These are phyloP conservation scores for Dicranocentrus wangi DNA, from an alignment of 2,888 invertebrate species.

Conservation along the genomic window DNA sequence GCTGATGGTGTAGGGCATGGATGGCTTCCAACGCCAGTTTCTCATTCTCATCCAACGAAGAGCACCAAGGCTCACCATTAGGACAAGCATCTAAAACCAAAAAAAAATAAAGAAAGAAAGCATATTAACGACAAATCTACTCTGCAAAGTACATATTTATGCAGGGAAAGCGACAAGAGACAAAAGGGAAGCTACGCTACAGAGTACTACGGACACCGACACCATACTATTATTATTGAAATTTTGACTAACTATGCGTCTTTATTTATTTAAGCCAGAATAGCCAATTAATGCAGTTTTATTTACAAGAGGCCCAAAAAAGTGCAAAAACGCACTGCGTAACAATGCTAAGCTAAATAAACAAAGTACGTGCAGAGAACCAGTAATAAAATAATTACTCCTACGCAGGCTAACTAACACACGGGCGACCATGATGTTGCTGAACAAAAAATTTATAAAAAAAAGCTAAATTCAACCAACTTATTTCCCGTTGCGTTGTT, in stretches of 20 bases:
- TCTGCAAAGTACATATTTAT: neutral
- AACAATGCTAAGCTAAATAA: too few species aligned
- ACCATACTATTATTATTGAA: constrained; percentile 1
- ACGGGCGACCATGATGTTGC: too few species aligned
- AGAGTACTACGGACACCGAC: constrained; percentile 23
- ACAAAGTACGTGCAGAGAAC: too few species aligned
- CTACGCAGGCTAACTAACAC: too few species aligned
- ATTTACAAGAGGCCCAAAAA: too few species aligned
- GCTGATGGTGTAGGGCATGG: constrained; percentile 89
- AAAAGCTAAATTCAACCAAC: too few species aligned
- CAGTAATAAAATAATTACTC: too few species aligned
- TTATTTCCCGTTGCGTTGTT: too few species aligned
- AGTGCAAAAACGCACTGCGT: neutral
- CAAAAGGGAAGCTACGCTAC: constrained; percentile 13
- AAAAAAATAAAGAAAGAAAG: neutral
- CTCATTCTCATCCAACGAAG: constrained; percentile 78
- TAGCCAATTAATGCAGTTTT: neutral
- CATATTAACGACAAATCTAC: neutral
- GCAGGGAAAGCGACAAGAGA: constrained; percentile 41
- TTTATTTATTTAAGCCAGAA: constrained; percentile 2
- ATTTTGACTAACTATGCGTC: neutral
- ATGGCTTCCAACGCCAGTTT: constrained; percentile 94
- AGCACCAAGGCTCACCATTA: constrained; percentile 68
- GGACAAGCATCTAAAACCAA: constrained; percentile 59
- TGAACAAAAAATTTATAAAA: too few species aligned